Evolutionary conservation across 2,113 vertebrate species (phyloP), one percentile per base, ranked within the genome.

Genomic region (Stigmatopora nigra): DNA sequence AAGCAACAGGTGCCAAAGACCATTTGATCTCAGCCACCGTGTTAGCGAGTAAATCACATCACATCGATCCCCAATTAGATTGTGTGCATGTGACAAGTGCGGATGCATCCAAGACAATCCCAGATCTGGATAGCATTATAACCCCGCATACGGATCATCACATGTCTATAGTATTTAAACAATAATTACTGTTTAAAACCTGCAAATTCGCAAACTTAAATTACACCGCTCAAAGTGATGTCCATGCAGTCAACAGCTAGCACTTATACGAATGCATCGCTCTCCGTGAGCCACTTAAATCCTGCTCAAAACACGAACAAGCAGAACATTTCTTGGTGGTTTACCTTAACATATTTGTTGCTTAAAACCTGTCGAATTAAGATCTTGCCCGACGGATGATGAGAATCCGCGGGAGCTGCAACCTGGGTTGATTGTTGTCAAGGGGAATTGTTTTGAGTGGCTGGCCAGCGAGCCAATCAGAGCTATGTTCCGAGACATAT

Each of bases 351-450:
- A 10, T 41, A 12, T 6, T 53, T 6, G 45, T 1, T 57, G 36
- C 12, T 65, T 61, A 12, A 3, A 41, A 38, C 38, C 59, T 44
- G 45, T 48, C n/a, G 44, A 48, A 61, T 20, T 41, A 16, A n/a
- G 5, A 61, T 76, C 51, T 31, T 52, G 35, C n/a, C 48, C 22
- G 12, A 19, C 36, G 61, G 14, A 69, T 57, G 73, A 49, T 82
- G 83, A 83, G 78, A 64, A 38, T 36, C 72, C 5, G 78, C 76
- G 61, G 67, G 79, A 63, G 19, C 46, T 51, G 22, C 62, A n/a
- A n/a, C 67, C 17, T 16, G 41, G 53, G 46, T 59, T 60, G 59
- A 38, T 49, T 63, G 73, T 72, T 53, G 75, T 52, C 63, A 64
- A 66, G 68, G 63, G 47, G 51, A 63, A 78, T 77, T 72, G 35